Percentiles rank a stretch among this genome's conserved stretches.
phyloP scores from a whole-genome alignment of 1,140 invertebrate genomes.

The Kradibia gibbosae region DNA sequence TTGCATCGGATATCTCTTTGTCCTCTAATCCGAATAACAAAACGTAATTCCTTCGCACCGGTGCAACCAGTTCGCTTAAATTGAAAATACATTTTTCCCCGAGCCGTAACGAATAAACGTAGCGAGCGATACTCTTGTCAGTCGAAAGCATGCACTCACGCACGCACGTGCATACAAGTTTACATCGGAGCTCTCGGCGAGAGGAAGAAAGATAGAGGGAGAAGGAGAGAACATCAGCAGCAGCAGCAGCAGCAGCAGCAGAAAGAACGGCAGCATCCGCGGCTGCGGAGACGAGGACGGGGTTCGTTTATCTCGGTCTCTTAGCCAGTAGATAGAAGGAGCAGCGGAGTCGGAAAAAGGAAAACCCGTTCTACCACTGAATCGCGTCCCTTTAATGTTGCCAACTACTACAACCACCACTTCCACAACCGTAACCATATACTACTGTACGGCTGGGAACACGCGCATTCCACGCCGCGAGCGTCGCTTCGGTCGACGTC shows the following conservation, averaged over 20 bases:
- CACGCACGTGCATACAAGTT: not conserved
- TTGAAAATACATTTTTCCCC: constrained; percentile 10
- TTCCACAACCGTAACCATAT: constrained; percentile 19
- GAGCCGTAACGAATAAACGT: not conserved
- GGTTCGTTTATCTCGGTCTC: no score
- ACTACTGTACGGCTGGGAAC: constrained; percentile 26
- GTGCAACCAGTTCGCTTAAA: not conserved
- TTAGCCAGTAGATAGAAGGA: not conserved
- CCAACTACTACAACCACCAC: constrained; percentile 34
- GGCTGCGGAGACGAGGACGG: constrained; percentile 14
- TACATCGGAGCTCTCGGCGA: not conserved
- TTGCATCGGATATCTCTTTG: constrained; percentile 1
- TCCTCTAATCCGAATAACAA: constrained; percentile 11
- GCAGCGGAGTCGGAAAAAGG: constrained; percentile 46
- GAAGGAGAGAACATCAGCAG: not conserved
- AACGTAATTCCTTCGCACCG: not conserved
- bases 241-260: not conserved
- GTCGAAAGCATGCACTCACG: not conserved
- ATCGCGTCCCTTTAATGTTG: constrained; percentile 48
- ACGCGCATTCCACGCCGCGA: constrained; percentile 49
- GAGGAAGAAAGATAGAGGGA: not conserved
- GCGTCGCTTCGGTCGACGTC: constrained; percentile 46
- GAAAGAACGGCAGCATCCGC: not conserved
- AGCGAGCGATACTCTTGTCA: constrained; percentile 16
- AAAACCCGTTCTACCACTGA: constrained; percentile 50